Conservation (phyloP, 92 coral and sea anemone species). For the Parazoanthus atlanticus region DNA sequence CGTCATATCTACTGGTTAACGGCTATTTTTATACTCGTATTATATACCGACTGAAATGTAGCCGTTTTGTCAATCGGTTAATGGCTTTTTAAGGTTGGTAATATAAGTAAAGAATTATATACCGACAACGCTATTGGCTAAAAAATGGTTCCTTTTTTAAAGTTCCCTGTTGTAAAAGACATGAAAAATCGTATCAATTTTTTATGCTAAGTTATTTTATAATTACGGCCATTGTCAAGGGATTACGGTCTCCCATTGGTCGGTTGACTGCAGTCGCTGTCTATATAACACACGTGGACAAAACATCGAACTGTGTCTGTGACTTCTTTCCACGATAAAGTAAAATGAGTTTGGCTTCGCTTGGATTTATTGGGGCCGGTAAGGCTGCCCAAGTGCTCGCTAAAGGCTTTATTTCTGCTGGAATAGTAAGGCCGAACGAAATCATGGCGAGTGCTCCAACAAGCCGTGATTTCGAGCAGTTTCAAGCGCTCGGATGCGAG, state of each 20-base stretch:
- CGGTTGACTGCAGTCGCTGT: neutral
- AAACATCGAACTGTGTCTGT: neutral
- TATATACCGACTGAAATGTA: too few species aligned
- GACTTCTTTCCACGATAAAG: neutral
- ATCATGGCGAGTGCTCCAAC: constrained; percentile 93
- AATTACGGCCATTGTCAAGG: neutral
- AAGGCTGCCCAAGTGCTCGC: constrained; percentile 93
- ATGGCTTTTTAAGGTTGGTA: too few species aligned
- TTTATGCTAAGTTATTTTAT: neutral
- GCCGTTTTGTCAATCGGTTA: too few species aligned
- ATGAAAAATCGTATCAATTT: neutral
- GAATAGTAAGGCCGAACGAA: constrained; percentile 80
- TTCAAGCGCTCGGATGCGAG: constrained; percentile 85
- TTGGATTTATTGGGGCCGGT: constrained; percentile 98
- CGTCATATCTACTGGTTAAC: too few species aligned
- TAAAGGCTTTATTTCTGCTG: constrained; percentile 91
- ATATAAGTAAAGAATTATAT: too few species aligned
- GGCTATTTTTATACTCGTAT: too few species aligned
- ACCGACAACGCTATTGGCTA: too few species aligned
- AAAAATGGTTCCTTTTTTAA: too few species aligned
- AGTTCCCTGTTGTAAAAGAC: neutral
- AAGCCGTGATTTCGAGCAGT: constrained; percentile 75
- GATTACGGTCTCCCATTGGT: constrained; percentile 7
- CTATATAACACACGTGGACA: constrained; percentile 32
- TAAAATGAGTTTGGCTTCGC: constrained; percentile 80